phyloP scores from a whole-genome alignment of 2,113 vertebrate genomes.

The Carlito syrichta region DNA sequence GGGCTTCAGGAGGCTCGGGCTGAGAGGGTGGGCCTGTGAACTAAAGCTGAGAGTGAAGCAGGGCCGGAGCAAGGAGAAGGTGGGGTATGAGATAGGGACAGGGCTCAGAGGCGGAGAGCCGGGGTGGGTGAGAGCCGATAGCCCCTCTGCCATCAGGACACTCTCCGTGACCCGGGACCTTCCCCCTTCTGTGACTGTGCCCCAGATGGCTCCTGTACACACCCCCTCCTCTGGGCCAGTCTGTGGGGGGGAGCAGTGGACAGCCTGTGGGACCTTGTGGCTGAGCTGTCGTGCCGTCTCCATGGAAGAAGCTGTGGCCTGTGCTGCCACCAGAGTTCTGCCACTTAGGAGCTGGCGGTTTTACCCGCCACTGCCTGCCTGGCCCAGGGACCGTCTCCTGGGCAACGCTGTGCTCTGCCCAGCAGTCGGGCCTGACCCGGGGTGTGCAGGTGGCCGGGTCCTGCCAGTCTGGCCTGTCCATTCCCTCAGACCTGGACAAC shows the following conservation, averaged over 20 bases:
- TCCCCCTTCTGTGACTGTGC: background rate
- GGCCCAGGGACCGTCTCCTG: conserved; percentile 63
- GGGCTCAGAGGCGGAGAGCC: background rate
- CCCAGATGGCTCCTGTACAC: background rate
- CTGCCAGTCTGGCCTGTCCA: background rate
- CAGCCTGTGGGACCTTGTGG: conserved; percentile 42
- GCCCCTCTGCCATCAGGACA: background rate
- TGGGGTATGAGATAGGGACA: background rate
- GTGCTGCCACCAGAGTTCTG: conserved; percentile 69
- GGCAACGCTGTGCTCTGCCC: conserved; percentile 66
- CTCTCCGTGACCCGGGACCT: background rate
- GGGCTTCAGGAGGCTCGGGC: background rate
- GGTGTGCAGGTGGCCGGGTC: background rate
- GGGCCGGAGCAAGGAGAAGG: background rate
- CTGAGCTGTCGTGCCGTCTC: conserved; percentile 68
- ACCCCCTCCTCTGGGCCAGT: background rate
- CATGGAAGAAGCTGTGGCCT: conserved; percentile 65
- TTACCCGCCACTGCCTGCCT: background rate
- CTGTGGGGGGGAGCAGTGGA: background rate
- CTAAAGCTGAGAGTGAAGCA: background rate
- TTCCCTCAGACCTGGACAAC: background rate
- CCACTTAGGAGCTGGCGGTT: conserved; percentile 70
- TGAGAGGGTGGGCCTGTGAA: background rate
- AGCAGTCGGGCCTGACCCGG: conserved; percentile 49
- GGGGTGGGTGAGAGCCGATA: background rate